Evolutionary conservation across 2,888 invertebrate species (phyloP), one percentile per base, ranked within the genome.

Genomic region (Pseudanteris insignis): DNA sequence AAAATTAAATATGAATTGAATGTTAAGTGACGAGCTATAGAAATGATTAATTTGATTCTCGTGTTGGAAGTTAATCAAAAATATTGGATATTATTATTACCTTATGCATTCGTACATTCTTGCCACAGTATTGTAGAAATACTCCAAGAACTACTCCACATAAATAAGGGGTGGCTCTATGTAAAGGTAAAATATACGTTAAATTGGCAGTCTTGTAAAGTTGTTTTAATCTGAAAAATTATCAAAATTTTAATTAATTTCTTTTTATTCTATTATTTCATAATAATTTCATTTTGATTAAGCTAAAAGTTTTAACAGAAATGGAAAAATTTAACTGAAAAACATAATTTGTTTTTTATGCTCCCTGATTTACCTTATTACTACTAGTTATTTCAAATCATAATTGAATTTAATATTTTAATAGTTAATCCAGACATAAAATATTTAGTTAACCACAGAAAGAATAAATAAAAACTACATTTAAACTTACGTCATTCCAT

Each of bases 201-300:
- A 88, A 75, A 61, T 87, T 86, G 7, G 88, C 88, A 14, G 88
- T 88, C 59, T 87, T 83, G 68, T 88, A 88, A 55, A 89, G 83
- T 73, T 89, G 88, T 72, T 86, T 87, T 34, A 86, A 81, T 67
- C 89, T 89, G 76, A n/a, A n/a, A n/a, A n/a, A n/a, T n/a, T n/a
- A n/a, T n/a, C n/a, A n/a, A n/a, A n/a, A n/a, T n/a, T n/a, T n/a
- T n/a, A n/a, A n/a, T n/a, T n/a, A n/a, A n/a, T n/a, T n/a, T n/a
- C n/a, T n/a, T n/a, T n/a, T n/a, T n/a, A n/a, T n/a, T n/a, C n/a
- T n/a, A n/a, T n/a, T n/a, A n/a, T n/a, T n/a, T n/a, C n/a, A n/a
- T n/a, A n/a, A n/a, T n/a, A n/a, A n/a, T n/a, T n/a, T n/a, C n/a
- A n/a, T n/a, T n/a, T n/a, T n/a, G n/a, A n/a, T n/a, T n/a, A n/a